Base-by-base conservation (phyloP, 2,888 invertebrate species). In the Melipona bicolor region DNA sequence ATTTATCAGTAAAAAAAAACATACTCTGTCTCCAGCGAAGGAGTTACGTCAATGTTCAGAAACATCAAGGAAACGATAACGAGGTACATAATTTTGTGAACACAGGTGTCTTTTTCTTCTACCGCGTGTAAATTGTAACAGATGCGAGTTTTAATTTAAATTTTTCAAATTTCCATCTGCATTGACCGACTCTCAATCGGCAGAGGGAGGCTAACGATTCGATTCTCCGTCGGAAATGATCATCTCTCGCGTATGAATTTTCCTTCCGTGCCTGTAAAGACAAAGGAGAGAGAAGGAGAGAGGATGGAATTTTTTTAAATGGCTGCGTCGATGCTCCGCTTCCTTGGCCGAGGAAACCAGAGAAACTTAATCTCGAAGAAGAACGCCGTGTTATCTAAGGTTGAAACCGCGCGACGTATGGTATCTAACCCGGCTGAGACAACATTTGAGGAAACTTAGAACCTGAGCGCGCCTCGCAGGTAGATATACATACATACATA, bases 361-460 rank as follows among this genome's bases (percentile, higher is more conserved):
- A 74, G 85, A 82, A 83, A 83, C 77, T 77, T 89, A 88, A 86
- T 88, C 84, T 89, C 79, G 73, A 87, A 73, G 78, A 78, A 69
- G 82, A 84, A 87, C 76, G 80, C 80, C 77, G 91, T 91, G 91
- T 92, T 92, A 92, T 92, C 92, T 89, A 74, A 83, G 83, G 86
- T 87, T 89, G 88, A 87, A 77, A 84, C 83, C 52, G 70, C 81
- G 70, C 90, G 81, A 83, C 81, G 88, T 77, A 79, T 70, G 86
- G 84, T 92, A 93, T 94, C 93, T 93, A 93, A 93, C 93, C 91
- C 92, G 92, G 88, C 91, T 93, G 91, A 92, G 93, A 92, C 91
- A 94, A 94, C 93, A 93, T 93, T 93, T 91, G 91, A 91, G 89
- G 87, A 91, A 91, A 89, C 90, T 91, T 91, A 90, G 91, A 88